These are phyloP conservation scores for Zaprionus ornatus DNA, from an alignment of 1,140 invertebrate species.

Conservation along the genomic window DNA sequence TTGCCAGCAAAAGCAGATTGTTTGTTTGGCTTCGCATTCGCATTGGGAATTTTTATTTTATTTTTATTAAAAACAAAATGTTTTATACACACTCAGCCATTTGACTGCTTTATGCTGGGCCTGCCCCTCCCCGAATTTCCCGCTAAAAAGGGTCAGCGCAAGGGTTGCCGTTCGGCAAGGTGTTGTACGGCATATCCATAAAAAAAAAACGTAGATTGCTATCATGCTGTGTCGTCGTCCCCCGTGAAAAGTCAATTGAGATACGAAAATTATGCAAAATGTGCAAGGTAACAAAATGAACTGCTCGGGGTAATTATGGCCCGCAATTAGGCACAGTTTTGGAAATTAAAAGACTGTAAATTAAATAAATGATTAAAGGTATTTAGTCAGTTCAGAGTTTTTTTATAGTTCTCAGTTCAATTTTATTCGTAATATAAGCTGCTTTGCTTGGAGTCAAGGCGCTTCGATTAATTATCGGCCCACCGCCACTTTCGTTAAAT, in stretches of 20 bases:
- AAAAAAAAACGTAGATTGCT: constrained; percentile 20
- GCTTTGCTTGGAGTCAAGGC: background rate
- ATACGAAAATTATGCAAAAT: constrained; percentile 25
- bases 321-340: constrained; percentile 26
- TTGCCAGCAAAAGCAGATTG: constrained; percentile 49
- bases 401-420: background rate
- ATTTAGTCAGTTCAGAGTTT: background rate
- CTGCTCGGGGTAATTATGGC: constrained; percentile 24
- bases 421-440: background rate
- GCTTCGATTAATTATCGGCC: background rate
- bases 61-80: constrained; percentile 79
- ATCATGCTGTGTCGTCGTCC: constrained; percentile 23
- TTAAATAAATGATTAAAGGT: constrained; percentile 1
- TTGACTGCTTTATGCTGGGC: background rate
- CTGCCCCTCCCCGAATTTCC: background rate
- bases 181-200: constrained; percentile 15
- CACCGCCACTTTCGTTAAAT: background rate
- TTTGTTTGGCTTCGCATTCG: constrained; percentile 60
- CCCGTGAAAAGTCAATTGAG: constrained; percentile 24
- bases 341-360: background rate
- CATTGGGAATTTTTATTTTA: constrained; percentile 50
- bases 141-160: constrained; percentile 6
- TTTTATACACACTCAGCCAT: constrained; percentile 52
- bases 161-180: constrained; percentile 12
- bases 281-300: constrained; percentile 17